Base-by-base conservation (phyloP, 2,797 vertebrate species). In the Mus minutoides region DNA sequence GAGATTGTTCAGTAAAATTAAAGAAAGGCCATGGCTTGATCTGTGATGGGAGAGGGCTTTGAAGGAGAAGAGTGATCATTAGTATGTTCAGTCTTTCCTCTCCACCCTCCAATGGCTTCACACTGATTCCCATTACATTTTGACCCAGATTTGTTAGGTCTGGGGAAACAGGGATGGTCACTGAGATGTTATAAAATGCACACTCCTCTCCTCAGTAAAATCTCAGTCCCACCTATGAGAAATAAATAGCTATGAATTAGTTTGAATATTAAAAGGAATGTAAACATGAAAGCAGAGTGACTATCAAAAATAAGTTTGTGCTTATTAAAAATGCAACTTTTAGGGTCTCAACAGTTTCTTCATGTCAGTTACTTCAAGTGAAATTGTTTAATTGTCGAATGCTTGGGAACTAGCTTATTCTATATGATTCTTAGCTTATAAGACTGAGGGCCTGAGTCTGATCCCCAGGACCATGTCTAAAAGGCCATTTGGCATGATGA, bases 1-100 rank as follows among this genome's bases (percentile, higher is more conserved):
- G 78, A 87, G 93, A 96, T 87, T 93, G 95, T 92, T 96, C 77
- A 94, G 93, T 95, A 97, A 87, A 87, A 89, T 96, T 92, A 89
- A 71, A 77, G 75, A 94, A 95, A 88, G 64, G 2, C 19, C 75
- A 34, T 43, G 60, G 49, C 43, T 82, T 93, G 71, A 78, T 92
- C 64, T 92, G 69, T 52, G 58, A 26, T 9, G 58, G 43, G 34
- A 92, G 12, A 71, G 24, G 52, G 17, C 49, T 95, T 91, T 87
- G 78, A 69, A 69, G 31, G 49, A 86, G n/a, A 69, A 22, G 69
- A 54, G 69, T 64, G 0, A 67, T 87, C 16, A 29, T 79, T 90
- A 90, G 79, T 67, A 58, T 34, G 46, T 58, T 93, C 77, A 71
- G 43, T 83, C 46, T 69, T 79, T 88, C 12, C 7, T 73, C 21